Evolutionary conservation across 2,797 vertebrate species (phyloP), one percentile per base, ranked within the genome.

Genomic region (Okamejei kenojei): DNA sequence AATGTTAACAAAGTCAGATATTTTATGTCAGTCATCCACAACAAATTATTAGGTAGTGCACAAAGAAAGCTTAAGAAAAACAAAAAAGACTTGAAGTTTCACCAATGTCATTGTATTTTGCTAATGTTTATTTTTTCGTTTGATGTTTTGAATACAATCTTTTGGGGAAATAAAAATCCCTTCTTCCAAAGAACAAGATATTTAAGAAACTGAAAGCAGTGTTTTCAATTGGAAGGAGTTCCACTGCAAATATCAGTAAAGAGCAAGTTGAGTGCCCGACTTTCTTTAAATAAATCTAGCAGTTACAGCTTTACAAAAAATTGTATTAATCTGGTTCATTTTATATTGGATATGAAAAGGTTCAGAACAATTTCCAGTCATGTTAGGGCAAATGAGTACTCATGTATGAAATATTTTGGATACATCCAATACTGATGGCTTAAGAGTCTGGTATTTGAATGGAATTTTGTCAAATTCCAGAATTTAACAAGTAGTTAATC

Each of bases 401-500:
- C 9, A 17, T 92, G 71, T 3, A 45, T 92, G 11, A 76, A 76
- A 23, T 74, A 21, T 54, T 92, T 92, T 76, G 90, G 26, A 58
- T 92, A 91, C 68, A 0, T 45, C 90, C 68, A 91, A 91, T 74
- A 92, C 23, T 76, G 90, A 92, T 91, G 13, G 45, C 45, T 92
- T 92, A 74, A 38, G 35, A 29, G 90, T 91, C 71, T 91, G 88
- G 45, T 26, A 45, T 91, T 29, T 45, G 68, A 91, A 73, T 73
- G 90, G 68, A 91, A 71, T 92, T 76, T 32, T 74, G 13, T 82
- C 93, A 78, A 68, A 6, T 81, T 17, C 93, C n/a, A 15, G 13
- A 23, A 17, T 26, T 7, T 10, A n/a, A 58, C 93, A 94, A 93
- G 94, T 94, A 80, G 94, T 96, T 97, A 99, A 95, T 99, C 99